Evolutionary conservation across 2,113 vertebrate species (phyloP).

Genomic region (Artemisiospiza belli): DNA sequence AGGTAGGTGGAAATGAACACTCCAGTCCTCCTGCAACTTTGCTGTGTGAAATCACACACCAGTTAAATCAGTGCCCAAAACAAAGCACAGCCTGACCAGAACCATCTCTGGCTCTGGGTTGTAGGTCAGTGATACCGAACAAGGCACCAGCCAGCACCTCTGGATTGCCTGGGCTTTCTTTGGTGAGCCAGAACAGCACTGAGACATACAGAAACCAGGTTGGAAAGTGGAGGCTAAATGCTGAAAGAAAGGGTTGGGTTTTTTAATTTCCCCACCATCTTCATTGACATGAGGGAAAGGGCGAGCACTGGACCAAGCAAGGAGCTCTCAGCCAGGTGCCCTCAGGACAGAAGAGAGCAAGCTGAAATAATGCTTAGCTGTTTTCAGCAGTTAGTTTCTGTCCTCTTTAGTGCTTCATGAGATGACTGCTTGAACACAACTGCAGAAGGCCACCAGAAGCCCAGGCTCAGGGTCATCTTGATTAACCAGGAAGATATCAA

Average conservation of each 20-base stretch:
- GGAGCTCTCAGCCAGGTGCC: neutral
- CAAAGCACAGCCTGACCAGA: neutral
- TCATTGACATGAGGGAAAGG: neutral
- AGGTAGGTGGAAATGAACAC: neutral
- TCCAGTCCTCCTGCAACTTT: neutral
- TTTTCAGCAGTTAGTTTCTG: neutral
- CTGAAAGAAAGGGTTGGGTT: neutral
- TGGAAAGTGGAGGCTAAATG: neutral
- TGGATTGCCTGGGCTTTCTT: neutral
- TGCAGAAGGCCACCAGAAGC: neutral
- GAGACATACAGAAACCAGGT: neutral
- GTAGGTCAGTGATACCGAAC: neutral
- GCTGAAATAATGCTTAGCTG: neutral
- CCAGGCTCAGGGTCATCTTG: fast-evolving
- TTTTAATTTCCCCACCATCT: neutral
- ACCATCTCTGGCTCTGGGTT: too few relatives aligned
- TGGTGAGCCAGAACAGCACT: neutral
- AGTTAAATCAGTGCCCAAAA: neutral
- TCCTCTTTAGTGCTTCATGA: neutral
- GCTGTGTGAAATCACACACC: neutral
- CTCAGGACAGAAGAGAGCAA: neutral
- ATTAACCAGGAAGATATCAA: neutral
- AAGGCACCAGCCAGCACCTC: neutral
- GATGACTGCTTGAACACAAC: neutral
- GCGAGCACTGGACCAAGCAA: neutral